Evolutionary conservation across 2,113 vertebrate genomes (phyloP), one percentile per base, ranked within the genome.

Genomic region (Chrysemys picta): DNA sequence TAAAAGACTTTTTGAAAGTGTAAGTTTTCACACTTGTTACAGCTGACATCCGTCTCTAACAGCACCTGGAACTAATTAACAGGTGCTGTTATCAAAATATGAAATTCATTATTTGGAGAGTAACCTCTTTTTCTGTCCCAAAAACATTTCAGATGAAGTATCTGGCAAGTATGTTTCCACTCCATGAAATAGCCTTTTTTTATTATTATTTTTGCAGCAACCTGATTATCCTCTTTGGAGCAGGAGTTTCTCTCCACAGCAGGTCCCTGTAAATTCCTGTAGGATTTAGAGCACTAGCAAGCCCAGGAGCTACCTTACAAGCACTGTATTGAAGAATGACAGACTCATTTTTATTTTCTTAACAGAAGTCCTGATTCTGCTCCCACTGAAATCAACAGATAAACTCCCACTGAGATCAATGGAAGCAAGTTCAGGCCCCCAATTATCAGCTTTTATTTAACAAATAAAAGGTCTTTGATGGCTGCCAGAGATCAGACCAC

Each of bases 31-130:
- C 94, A 82, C 76, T 14, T 1, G 1, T 85, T 90, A 22, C 53
- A 16, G 93, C 76, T n/a, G 35, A 69, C 0, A 1, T 25, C 93
- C 88, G 49, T 45, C 80, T 45, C 81, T 57, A 84, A 62, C 0
- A 0, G 86, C 27, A 82, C 90, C 62, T 75, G 27, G 62, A 88
- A 52, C 90, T 93, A 80, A 94, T 92, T 91, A 92, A 79, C 89
- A 88, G 88, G 78, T 56, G 56, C n/a, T 10, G n/a, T 76, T 93
- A 91, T 14, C 94, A 94, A 94, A 87, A 93, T 10, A 82, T 27
- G 84, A 86, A 91, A 82, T 49, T 86, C 42, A 1, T 69, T 57
- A 86, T 59, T 89, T 54, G 79, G 75, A 50, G 82, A 90, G 62
- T 42, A 90, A 84, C 31, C 56, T 86, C 79, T 54, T 81, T 85